Conservation (phyloP, 2,888 invertebrate species). For the Spicauda simplicius region DNA sequence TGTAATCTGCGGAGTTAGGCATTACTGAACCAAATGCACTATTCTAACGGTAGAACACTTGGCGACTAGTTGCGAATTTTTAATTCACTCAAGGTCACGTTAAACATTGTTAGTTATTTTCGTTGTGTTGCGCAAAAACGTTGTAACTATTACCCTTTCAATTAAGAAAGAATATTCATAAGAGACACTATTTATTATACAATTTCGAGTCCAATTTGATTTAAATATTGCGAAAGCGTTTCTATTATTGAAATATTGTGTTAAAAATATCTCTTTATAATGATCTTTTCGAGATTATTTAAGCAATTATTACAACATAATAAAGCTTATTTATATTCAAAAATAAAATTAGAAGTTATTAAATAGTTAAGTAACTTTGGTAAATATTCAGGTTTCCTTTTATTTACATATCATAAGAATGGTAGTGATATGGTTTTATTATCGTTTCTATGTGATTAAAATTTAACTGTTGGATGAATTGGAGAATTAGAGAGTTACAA, state of each 20-base stretch:
- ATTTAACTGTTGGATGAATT: too few relatives aligned
- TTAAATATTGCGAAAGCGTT: constrained; percentile 2
- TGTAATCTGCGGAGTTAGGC: not conserved
- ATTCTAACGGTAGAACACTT: constrained; percentile 4
- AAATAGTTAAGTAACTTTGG: too few relatives aligned
- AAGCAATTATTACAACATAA: too few relatives aligned
- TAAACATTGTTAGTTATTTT: constrained; percentile 13
- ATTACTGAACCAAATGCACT: not conserved
- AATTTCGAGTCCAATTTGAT: constrained; percentile 6
- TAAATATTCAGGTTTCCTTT: too few relatives aligned
- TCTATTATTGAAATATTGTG: not conserved
- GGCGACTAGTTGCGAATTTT: constrained; percentile 1
- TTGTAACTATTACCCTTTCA: constrained; percentile 8
- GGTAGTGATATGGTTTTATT: too few relatives aligned
- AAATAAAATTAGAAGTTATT: too few relatives aligned
- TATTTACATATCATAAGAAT: too few relatives aligned
- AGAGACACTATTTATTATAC: constrained; percentile 1
- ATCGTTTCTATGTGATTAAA: too few relatives aligned
- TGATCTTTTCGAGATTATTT: not conserved
- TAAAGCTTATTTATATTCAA: too few relatives aligned
- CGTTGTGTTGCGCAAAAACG: constrained; percentile 1
- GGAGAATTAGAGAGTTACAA: too few relatives aligned
- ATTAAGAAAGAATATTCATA: constrained; percentile 3
- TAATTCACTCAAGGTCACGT: constrained; percentile 10
- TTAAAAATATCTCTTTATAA: not conserved